Conservation (phyloP, 1,140 invertebrate genomes). For the Drosophila mojavensis region DNA sequence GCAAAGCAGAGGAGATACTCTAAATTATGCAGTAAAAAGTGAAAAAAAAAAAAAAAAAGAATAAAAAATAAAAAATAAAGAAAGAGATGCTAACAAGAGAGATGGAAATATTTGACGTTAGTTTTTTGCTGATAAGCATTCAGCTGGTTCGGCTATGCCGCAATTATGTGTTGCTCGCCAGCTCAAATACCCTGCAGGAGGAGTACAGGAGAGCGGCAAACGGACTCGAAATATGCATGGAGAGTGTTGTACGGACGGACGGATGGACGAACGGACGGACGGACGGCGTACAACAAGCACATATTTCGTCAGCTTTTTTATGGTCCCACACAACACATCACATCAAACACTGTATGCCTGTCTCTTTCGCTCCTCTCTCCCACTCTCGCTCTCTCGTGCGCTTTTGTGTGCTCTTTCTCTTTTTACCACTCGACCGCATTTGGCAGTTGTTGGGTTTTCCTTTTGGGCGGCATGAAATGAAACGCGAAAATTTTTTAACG, state of each 20-base stretch:
- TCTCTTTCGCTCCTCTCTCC: conserved; percentile 9
- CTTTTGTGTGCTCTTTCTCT: not conserved
- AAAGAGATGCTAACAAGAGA: too few relatives aligned
- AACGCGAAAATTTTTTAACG: conserved; percentile 80
- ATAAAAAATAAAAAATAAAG: too few relatives aligned
- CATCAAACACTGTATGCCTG: conserved; percentile 59
- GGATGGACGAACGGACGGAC: too few relatives aligned
- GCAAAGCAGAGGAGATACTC: too few relatives aligned
- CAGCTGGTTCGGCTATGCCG: conserved; percentile 5
- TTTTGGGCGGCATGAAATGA: conserved; percentile 72
- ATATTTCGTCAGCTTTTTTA: conserved; percentile 67
- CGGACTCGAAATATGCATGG: conserved; percentile 41
- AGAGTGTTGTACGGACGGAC: conserved; percentile 39
- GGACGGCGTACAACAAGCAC: conserved; percentile 33
- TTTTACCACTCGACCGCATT: conserved; percentile 56
- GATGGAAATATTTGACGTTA: too few relatives aligned
- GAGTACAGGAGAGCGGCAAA: conserved; percentile 17
- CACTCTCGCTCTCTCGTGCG: not conserved
- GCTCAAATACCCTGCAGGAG: conserved; percentile 15
- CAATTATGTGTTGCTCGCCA: not conserved
- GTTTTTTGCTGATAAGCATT: not conserved
- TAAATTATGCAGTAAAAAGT: too few relatives aligned
- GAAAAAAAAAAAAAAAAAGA: too few relatives aligned
- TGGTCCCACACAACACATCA: conserved; percentile 48
- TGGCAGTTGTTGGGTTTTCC: conserved; percentile 54